A percentile compares a stretch with the other conserved stretches of the same genome.
These are phyloP conservation scores for Psittacus erithacus DNA, from an alignment of 2,113 vertebrate species.

Conservation along the genomic window DNA sequence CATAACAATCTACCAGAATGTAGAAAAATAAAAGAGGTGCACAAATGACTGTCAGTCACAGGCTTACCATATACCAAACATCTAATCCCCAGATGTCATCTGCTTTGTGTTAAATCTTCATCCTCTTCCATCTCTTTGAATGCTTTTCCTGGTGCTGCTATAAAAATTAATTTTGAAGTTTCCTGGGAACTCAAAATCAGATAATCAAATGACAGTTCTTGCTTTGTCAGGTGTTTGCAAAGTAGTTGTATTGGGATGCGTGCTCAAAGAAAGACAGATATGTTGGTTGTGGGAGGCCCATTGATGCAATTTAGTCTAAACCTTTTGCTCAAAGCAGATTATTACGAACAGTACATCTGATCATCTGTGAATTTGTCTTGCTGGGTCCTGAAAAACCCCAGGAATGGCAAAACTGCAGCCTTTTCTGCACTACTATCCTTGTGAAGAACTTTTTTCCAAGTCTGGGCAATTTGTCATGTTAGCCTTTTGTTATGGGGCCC, in stretches of 20 bases:
- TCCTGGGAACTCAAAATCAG: not conserved
- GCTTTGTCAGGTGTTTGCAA: not conserved
- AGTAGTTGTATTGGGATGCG: not conserved
- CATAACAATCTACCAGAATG: not conserved
- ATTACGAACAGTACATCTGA: not conserved
- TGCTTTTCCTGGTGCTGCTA: not conserved
- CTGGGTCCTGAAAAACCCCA: not conserved
- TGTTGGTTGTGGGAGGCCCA: not conserved
- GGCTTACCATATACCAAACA: not conserved
- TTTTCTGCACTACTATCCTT: not conserved
- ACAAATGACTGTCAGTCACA: not conserved
- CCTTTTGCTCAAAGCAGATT: not conserved
- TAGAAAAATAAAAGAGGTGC: not conserved
- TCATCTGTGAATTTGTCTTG: not conserved
- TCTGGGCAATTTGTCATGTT: not conserved
- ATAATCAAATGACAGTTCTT: not conserved
- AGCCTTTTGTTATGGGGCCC: not conserved
- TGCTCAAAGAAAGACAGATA: not conserved
- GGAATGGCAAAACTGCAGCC: not conserved
- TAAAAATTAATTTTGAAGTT: not conserved
- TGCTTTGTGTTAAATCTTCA: constrained; percentile 1
- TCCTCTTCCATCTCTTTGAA: not conserved
- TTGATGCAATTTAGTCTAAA: not conserved
- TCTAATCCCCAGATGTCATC: not conserved
- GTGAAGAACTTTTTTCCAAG: not conserved